phyloP scores from a whole-genome alignment of 2,113 vertebrate species.

The Eublepharis macularius region DNA sequence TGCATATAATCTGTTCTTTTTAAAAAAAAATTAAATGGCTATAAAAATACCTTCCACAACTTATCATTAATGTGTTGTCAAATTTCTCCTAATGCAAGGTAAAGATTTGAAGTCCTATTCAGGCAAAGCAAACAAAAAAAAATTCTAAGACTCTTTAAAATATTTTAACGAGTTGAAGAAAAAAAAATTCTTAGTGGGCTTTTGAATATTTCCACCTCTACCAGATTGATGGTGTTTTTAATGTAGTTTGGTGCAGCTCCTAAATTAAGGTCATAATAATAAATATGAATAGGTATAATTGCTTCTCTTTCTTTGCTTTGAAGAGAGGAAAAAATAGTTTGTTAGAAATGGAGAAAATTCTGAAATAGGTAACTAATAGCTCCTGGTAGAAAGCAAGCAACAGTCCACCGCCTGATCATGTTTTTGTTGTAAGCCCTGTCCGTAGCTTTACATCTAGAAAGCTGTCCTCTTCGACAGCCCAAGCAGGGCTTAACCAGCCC shows the following conservation, averaged over 20 bases:
- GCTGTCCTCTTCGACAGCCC: background rate
- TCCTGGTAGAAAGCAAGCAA: background rate
- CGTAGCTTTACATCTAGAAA: background rate
- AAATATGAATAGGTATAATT: background rate
- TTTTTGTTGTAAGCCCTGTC: fast-evolving
- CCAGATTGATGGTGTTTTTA: background rate
- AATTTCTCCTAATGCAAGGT: background rate
- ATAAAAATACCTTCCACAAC: background rate
- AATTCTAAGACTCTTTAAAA: background rate
- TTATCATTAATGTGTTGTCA: background rate
- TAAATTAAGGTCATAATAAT: background rate
- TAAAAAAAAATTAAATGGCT: background rate
- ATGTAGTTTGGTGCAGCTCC: background rate
- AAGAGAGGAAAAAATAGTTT: background rate
- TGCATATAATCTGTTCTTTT: background rate
- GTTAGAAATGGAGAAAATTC: background rate
- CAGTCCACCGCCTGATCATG: background rate
- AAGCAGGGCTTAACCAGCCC: background rate
- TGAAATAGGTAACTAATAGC: background rate
- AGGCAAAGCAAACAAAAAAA: background rate
- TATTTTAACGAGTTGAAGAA: background rate
- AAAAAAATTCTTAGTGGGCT: background rate
- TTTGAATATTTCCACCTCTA: background rate
- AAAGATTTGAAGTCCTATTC: background rate
- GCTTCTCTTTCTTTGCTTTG: background rate